Conservation (phyloP, 37 sponge, comb jelly and placozoan genomes). For the Spongilla lacustris region DNA sequence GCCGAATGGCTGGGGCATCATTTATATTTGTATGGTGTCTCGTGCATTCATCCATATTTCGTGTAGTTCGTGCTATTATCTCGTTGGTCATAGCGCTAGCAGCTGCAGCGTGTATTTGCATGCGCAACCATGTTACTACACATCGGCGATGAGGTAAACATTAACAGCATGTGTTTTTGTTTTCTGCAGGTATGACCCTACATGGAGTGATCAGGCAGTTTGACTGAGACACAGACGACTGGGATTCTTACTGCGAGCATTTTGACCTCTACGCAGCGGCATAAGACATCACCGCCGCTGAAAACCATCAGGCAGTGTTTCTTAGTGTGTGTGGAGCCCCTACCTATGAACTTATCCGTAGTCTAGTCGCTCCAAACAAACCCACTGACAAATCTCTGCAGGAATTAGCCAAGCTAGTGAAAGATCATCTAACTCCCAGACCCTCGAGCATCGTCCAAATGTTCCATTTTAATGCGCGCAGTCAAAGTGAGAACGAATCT, state of each 20-base stretch:
- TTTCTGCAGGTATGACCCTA: background rate
- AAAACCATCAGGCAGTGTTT: slow-evolving; percentile 6
- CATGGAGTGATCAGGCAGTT: background rate
- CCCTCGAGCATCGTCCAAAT: slow-evolving; percentile 45
- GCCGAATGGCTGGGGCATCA: too few species aligned
- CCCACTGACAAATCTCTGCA: slow-evolving; percentile 24
- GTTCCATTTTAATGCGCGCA: slow-evolving; percentile 38
- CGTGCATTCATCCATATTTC: too few species aligned
- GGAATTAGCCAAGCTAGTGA: slow-evolving; percentile 4
- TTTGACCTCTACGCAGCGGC: background rate
- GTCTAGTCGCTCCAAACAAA: slow-evolving; percentile 9
- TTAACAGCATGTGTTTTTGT: background rate
- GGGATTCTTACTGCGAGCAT: background rate
- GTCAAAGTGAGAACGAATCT: slow-evolving; percentile 14
- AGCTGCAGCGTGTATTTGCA: too few species aligned
- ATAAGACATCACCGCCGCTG: background rate
- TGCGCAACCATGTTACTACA: background rate
- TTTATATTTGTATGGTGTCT: too few species aligned
- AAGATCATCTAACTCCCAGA: slow-evolving; percentile 1
- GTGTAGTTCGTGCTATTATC: too few species aligned
- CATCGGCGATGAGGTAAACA: background rate
- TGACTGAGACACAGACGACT: background rate
- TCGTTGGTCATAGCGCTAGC: too few species aligned
- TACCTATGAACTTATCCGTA: slow-evolving; percentile 14
- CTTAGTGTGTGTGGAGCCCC: slow-evolving; percentile 4